Evolutionary conservation across 2,888 invertebrate genomes (phyloP), one percentile per base, ranked within the genome.

Genomic region (Escarpia spicata): DNA sequence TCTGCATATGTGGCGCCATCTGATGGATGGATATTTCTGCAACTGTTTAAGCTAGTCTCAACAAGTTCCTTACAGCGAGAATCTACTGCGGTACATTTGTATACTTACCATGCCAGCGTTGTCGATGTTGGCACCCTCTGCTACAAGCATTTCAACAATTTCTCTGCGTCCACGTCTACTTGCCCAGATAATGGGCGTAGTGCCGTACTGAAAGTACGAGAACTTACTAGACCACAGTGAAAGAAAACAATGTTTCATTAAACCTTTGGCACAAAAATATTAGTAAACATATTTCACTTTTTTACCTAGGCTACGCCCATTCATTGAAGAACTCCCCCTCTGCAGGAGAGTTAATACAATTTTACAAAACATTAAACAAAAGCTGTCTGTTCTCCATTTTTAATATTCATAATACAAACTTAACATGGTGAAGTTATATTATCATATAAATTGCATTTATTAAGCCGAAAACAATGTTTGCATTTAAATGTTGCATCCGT

Each of bases 91-190:
- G 2, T 75, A 26, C 19, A 19, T n/a, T 26, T 75, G 6, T 43
- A n/a, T 45, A 95, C 96, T 96, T 95, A 97, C 97, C 97, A 99
- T 99, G 95, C 99, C 99, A 93, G 98, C 98, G 52, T 98, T 98
- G 96, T 99, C 99, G 6, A 98, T 98, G 96, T 98, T 98, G 91
- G 99, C 98, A 93, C 96, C 95, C 94, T 96, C 96, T 91, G 96
- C 96, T 94, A 96, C 93, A 44, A 96, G 94, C 45, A 94, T 93
- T 75, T 95, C 95, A n/a, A 96, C 96, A 92, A 96, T 96, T 60
- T 95, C 95, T n/a, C 94, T 92, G 93, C 95, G 95, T 19, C 96
- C 96, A 93, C 96, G 96, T 91, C 96, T 94, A 60, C 95, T 94
- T 6, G 96, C 96, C 97, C 96, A 97, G 94, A 96, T 98, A 90